Base-by-base conservation (phyloP, 2,113 vertebrate species). In the Pedetes capensis region DNA sequence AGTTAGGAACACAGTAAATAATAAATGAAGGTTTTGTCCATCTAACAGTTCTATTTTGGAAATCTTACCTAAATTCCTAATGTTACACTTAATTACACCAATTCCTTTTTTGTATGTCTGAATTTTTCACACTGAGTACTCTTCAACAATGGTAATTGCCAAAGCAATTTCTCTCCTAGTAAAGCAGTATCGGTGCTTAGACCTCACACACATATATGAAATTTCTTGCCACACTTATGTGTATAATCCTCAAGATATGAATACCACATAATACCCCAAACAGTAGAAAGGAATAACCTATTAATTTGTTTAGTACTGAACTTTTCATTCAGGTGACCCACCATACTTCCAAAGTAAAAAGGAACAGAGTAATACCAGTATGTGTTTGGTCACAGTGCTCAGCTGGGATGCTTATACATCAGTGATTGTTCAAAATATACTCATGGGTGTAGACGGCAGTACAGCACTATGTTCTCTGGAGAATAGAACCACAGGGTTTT, bases 401-500 rank as follows among this genome's bases (percentile, higher is more conserved):
- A 59, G 84, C 16, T 81, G 44, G 61, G 66, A 86, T 86, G 79
- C 69, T n/a, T 87, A 59, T n/a, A 42, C 10, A 42, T 53, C 72
- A 86, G 7, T 29, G 44, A 95, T 64, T 27, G 34, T 66, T 95
- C 53, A 72, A 81, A 95, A 64, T 66, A 84, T 34, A 53, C 71
- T 95, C 44, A 34, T 47, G 75, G 76, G 32, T 71, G 80, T 1
- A 80, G 75, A 64, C 11, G 51, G 42, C 14, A 29, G 23, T n/a
- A 39, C 9, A 81, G 51, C 20, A 59, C 59, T 61, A 55, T 63
- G 93, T 42, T 72, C 51, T 84, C 29, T 72, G 69, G 29, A 61
- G 75, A 42, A 91, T 18, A 87, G 69, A 95, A 84, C 23, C 78
- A 91, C n/a, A 91, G 89, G 69, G 95, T 93, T 96, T 92, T 95